Base-by-base conservation (phyloP, 2,113 vertebrate species). In the Silurus asotus region DNA sequence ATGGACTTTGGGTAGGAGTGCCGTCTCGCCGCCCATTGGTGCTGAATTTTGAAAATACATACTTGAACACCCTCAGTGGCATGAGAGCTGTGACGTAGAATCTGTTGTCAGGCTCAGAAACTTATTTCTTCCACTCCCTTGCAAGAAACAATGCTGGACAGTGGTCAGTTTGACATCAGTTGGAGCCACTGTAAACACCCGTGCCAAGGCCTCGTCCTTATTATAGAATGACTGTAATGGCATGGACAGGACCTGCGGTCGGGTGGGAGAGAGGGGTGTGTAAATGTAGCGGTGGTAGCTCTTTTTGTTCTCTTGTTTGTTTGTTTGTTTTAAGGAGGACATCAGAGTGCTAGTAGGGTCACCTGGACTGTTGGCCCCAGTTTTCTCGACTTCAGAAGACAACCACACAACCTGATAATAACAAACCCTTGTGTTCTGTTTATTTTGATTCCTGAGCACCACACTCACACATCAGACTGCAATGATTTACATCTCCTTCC, bases 401-500 rank as follows among this genome's bases (percentile, higher is more conserved):
- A 28, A 79, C 87, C 65, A 88, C 85, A 90, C 67, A 88, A 93
- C 83, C 87, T 89, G 87, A 87, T 59, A 84, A 69, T 28, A 90
- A 89, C 89, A 81, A 64, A 67, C 86, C 56, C 89, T 89, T 89
- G 58, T 88, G 62, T 91, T 86, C 88, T 87, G 37, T 37, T 37
- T 37, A 2, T 37, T 37, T 37, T 37, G 37, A 87, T 87, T 88
- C 84, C 86, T 25, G 87, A 88, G 76, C 86, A 90, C 61, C 84
- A 70, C 89, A 89, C 81, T 58, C 64, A 77, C 83, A 48, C 58
- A 88, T 89, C 86, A 93, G 90, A 84, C 92, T 89, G 92, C 92
- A 93, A 87, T 93, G 92, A 94, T 92, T 91, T 92, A 92, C 90
- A 93, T 93, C 91, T 94, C 92, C 93, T 94, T 94, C 92, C 92